phyloP scores from a whole-genome alignment of 2,113 vertebrate species.

The Melozone crissalis region DNA sequence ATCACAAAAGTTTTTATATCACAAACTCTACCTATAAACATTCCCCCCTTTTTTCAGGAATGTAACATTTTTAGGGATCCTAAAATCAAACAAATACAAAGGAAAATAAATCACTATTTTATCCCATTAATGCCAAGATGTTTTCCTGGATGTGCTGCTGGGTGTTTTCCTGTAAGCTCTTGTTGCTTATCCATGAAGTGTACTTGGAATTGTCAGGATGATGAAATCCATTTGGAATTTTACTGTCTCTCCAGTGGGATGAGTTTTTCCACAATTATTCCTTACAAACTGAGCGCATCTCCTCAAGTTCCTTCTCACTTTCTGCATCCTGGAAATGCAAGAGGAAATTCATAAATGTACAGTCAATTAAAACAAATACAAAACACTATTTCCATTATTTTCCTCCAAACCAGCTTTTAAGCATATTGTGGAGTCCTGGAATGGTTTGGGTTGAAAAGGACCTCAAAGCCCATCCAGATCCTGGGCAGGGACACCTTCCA shows the following conservation, averaged over 20 bases:
- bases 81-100: background rate
- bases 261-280: background rate
- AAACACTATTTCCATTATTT: background rate
- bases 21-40: background rate
- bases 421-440: accelerated
- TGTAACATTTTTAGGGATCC: background rate
- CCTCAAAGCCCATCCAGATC: background rate
- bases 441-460: background rate
- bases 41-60: background rate
- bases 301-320: constrained; percentile 67
- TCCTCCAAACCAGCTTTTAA: background rate
- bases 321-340: constrained; percentile 66
- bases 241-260: background rate
- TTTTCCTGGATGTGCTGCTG: background rate
- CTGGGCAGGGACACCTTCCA: background rate
- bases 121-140: background rate
- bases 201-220: background rate
- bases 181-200: background rate
- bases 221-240: background rate
- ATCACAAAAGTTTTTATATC: background rate
- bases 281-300: constrained; percentile 37
- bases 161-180: background rate
- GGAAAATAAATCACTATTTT: background rate
- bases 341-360: background rate
- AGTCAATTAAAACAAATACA: background rate